Conservation (phyloP, 2,113 vertebrate genomes). For the Anas platyrhynchos region DNA sequence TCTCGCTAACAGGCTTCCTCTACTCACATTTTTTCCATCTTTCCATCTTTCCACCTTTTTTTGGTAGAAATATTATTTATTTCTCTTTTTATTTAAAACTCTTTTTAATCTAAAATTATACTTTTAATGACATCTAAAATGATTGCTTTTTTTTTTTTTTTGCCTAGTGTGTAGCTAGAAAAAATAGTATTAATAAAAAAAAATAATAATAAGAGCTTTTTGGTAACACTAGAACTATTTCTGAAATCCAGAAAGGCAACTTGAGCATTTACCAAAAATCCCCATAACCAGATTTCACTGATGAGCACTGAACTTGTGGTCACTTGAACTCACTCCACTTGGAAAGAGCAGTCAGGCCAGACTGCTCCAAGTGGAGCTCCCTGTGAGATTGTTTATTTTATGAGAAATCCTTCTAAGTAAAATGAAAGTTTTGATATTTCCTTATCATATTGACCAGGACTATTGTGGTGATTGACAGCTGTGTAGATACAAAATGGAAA, state of each 20-base stretch:
- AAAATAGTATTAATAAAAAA: no score
- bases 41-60: background rate
- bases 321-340: background rate
- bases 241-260: background rate
- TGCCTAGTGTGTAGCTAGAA: background rate
- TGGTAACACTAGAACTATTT: background rate
- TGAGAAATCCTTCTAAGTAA: background rate
- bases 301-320: background rate
- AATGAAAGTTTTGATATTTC: background rate
- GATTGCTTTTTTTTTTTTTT: background rate
- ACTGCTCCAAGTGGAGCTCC: background rate
- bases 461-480: background rate
- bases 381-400: background rate
- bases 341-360: background rate
- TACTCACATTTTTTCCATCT: background rate
- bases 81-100: background rate
- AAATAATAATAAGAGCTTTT: background rate
- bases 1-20: background rate
- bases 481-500: background rate
- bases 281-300: background rate
- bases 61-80: background rate
- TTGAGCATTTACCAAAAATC: background rate
- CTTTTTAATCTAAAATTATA: background rate
- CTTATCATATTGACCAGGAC: background rate
- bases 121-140: background rate